Base-by-base conservation (phyloP, 2,888 invertebrate genomes). In the Proisotoma minuta region DNA sequence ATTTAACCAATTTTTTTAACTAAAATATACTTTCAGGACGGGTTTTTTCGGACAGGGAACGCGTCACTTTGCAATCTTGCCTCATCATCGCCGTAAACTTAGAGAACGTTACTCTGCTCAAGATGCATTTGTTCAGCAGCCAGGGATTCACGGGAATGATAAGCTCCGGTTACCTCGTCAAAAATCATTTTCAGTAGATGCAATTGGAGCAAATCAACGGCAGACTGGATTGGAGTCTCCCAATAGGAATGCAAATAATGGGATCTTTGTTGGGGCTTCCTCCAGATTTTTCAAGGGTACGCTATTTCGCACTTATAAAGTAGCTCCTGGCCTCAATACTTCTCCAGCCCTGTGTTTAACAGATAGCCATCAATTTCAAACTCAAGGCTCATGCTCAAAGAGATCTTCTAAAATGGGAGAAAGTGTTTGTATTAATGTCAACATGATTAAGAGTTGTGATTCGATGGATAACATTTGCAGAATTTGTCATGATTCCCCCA, bases 401-500 rank as follows among this genome's bases (percentile, higher is more conserved):
- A 4, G 43, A 4, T 5, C 10, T 4, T 43, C 10, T 20, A 43
- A n/a, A n/a, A n/a, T n/a, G 5, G 43, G 43, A n/a, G 20, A 51
- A 56, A 2, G n/a, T n/a, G n/a, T n/a, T 34, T 22, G 56, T 23
- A 18, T 39, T 27, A 22, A 43, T 26, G 18, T 52, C n/a, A 50
- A 58, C n/a, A n/a, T n/a, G n/a, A n/a, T n/a, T 2, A 53, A 26
- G 8, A 69, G 69, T 39, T 61, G 53, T 39, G 66, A 69, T 22
- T 66, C 66, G 2, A 59, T 65, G 29, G 66, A 66, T 12, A 66
- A 69, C 24, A 63, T 69, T 23, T 69, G 69, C 23, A 18, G 69
- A 20, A 62, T 73, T 53, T 73, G 73, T 50, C 73, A 73, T 59
- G 73, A 73, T 68, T 70, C 72, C 34, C 68, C 71, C 0, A 69